Evolutionary conservation across 2,113 vertebrate species (phyloP), one percentile per base, ranked within the genome.

Genomic region (Crotophaga sulcirostris): DNA sequence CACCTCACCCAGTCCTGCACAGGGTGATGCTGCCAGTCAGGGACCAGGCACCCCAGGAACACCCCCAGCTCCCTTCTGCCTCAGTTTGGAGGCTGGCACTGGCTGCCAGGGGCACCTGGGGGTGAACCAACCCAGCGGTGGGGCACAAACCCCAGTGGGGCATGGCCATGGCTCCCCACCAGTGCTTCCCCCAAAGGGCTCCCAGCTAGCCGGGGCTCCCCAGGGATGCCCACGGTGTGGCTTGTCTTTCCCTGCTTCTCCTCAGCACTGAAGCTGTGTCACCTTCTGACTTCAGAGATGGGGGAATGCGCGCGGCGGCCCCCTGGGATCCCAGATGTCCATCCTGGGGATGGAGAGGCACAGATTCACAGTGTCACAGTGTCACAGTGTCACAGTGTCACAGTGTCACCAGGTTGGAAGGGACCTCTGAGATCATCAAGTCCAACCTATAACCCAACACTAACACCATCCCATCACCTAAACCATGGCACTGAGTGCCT

Each of bases 41-140:
- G 59, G 19, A 34, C 13, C 1, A 5, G 5, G 15, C 7, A 7
- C 40, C 40, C 52, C 62, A 3, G 52, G 40, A 68, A 13, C 54
- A 59, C 19, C 44, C 76, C 17, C 49, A 54, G 49, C 38, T 34
- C 84, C 8, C 0, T 26, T 47, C n/a, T 18, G 62, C 62, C 67
- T 26, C 5, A 0, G 3, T 47, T 24, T 2, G 4, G 76, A 62
- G 42, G 24, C 7, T 31, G 14, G n/a, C 56, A 70, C 51, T 2
- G 2, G 40, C 80, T 47, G 14, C 20, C 38, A 54, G 63, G 45
- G 45, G 1, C 5, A 16, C 3, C 23, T 26, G 33, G 55, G 44
- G 0, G 34, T 16, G 3, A 1, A 13, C 55, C 33, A 38, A 63
- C 34, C 54, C 38, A 62, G 38, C 26, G 23, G 11, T 0, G 3